Base-by-base conservation (phyloP, 2,888 invertebrate genomes). In the Brachypterus glaber region DNA sequence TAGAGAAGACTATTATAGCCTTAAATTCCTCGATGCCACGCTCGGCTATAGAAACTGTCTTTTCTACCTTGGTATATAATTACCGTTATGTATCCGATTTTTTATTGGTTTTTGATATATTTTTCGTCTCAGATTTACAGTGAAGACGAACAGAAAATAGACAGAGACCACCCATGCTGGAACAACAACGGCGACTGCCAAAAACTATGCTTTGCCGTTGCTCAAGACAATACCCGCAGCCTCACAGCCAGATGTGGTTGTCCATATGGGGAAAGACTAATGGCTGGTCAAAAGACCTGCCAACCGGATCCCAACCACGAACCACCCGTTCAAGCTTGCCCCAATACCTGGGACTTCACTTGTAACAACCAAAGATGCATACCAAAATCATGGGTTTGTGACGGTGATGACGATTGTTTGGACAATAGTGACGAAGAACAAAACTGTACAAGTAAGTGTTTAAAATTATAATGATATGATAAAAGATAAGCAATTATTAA, bases 371-470 rank as follows among this genome's bases (percentile, higher is more conserved):
- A 91, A 59, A 68, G 88, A 17, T 92, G 91, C 58, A 88, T 93
- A 35, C 90, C 91, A 0, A 88, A 88, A 60, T 85, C 87, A 5
- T 95, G 93, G 93, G 83, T 91, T 2, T 95, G 95, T 60, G 93
- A 95, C 59, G 93, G 92, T 0, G 95, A 95, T 53, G 88, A 95
- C 57, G 95, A 96, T 60, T 96, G 96, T 55, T 68, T 93, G 52
- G 95, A 96, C 59, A 89, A 91, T 66, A 90, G 91, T 38, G 95
- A 95, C 58, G 95, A 95, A 63, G 83, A 87, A 66, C 89, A 88
- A 59, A 92, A 93, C 55, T 96, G 95, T 61, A 91, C 90, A 37
- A 88, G 86, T 84, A 61, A 76, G 79, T 73, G 25, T 16, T 17
- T 12, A 33, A 11, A 27, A 11, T 27, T 27, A n/a, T n/a, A n/a